Conservation (phyloP, 2,113 vertebrate genomes). For the Reinhardtius hippoglossoides region DNA sequence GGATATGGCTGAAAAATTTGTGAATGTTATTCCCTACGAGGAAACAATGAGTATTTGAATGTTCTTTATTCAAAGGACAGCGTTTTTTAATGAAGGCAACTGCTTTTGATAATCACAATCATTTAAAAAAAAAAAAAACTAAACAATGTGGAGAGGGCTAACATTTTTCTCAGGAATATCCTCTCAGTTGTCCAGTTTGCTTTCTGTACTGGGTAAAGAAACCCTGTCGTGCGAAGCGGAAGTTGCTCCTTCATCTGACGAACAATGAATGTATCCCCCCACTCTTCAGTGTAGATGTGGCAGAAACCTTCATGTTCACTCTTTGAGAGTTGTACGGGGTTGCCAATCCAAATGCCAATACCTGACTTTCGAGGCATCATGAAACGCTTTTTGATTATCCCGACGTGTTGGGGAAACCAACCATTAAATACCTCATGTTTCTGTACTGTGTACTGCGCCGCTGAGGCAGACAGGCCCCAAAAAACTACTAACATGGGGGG, state of each 20-base stretch:
- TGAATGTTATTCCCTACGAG: slow-evolving; percentile 23
- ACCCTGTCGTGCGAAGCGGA: slow-evolving; percentile 16
- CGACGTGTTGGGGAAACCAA: slow-evolving; percentile 66
- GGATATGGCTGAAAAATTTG: slow-evolving; percentile 19
- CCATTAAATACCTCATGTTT: slow-evolving; percentile 84
- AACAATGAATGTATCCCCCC: slow-evolving; percentile 79
- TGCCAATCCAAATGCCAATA: slow-evolving; percentile 56
- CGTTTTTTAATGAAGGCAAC: slow-evolving; percentile 37
- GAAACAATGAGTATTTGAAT: slow-evolving; percentile 38
- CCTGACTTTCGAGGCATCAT: slow-evolving; percentile 63
- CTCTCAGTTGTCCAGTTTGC: slow-evolving; percentile 31
- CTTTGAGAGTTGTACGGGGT: slow-evolving; percentile 32
- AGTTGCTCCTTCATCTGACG: slow-evolving; percentile 56
- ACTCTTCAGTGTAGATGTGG: slow-evolving; percentile 29
- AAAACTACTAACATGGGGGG: slow-evolving; percentile 70
- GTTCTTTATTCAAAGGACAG: slow-evolving; percentile 46
- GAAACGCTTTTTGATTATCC: slow-evolving; percentile 58
- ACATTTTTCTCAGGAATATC: slow-evolving; percentile 75
- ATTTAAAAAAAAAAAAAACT: slow-evolving; percentile 29
- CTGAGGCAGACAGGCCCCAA: slow-evolving; percentile 60
- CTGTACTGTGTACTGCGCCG: slow-evolving; percentile 77
- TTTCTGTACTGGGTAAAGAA: slow-evolving; percentile 34
- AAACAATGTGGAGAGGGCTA: slow-evolving; percentile 43
- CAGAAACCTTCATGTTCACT: slow-evolving; percentile 49
- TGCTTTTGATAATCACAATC: slow-evolving; percentile 78